Evolutionary conservation across 1,140 invertebrate genomes (phyloP).

Genomic region (Sipha flava): DNA sequence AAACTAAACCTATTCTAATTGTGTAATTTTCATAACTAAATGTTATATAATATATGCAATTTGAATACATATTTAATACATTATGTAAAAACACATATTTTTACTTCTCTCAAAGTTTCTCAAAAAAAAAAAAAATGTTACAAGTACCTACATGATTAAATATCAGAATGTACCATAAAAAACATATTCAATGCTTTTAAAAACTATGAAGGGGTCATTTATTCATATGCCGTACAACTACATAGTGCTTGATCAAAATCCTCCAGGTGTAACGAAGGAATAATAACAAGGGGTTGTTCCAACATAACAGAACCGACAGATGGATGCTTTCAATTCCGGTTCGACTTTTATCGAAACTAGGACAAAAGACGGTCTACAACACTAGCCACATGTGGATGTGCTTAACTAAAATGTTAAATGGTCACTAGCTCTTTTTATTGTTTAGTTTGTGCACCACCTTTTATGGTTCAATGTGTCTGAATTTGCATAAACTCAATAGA

Average conservation of each 20-base stretch:
- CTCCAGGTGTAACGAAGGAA: conserved; percentile 27
- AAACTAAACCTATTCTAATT: neutral
- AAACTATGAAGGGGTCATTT: neutral
- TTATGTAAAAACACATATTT: neutral
- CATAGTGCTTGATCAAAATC: conserved; percentile 9
- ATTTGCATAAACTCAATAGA: conserved; percentile 1
- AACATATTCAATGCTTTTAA: neutral
- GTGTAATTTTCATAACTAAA: neutral
- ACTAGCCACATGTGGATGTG: conserved; percentile 1
- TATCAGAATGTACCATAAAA: neutral
- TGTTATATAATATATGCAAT: no score
- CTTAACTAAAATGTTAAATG: conserved; percentile 8
- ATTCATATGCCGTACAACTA: neutral
- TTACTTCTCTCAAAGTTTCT: neutral
- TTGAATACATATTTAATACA: no score
- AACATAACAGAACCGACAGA: neutral
- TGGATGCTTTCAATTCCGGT: conserved; percentile 30
- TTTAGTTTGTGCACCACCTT: neutral
- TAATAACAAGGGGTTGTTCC: conserved; percentile 4
- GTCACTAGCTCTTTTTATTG: conserved; percentile 6
- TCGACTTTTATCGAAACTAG: conserved; percentile 18
- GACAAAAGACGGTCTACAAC: neutral
- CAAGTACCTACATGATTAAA: neutral
- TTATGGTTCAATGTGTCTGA: neutral
- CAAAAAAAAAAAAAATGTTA: neutral